A percentile compares a stretch with the other conserved stretches of the same genome.
phyloP scores from a whole-genome alignment of 2,888 invertebrate genomes.

The Ernsta delagoae region DNA sequence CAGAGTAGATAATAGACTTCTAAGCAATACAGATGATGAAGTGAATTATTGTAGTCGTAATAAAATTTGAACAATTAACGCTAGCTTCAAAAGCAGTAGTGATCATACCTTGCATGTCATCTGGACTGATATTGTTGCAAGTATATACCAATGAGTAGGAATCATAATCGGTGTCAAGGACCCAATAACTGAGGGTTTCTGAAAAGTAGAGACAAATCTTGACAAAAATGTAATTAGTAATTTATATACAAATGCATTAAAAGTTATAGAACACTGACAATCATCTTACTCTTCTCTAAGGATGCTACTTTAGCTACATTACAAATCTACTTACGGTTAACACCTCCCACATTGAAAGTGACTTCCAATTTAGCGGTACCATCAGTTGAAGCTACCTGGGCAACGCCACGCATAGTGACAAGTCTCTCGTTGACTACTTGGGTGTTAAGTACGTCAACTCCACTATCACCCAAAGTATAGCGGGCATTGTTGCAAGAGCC shows the following conservation, averaged over 20 bases:
- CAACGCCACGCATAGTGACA: slow-evolving; percentile 68
- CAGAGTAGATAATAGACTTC: background rate
- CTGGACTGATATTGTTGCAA: slow-evolving; percentile 78
- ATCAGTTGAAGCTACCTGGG: slow-evolving; percentile 57
- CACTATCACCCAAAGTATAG: slow-evolving; percentile 47
- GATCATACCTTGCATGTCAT: slow-evolving; percentile 72
- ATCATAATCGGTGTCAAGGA: slow-evolving; percentile 86
- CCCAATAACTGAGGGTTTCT: slow-evolving; percentile 78
- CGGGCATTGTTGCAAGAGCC: slow-evolving; percentile 60
- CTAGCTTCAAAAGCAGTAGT: background rate
- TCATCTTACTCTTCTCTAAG: no score
- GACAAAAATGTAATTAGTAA: background rate
- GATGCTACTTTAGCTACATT: no score
- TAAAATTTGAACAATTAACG: background rate
- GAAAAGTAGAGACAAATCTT: slow-evolving; percentile 42
- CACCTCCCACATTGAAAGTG: slow-evolving; percentile 76
- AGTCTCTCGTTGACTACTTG: slow-evolving; percentile 46
- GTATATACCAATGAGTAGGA: slow-evolving; percentile 87
- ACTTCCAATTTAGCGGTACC: slow-evolving; percentile 83
- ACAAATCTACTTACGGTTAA: slow-evolving; percentile 68
- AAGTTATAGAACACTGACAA: no score
- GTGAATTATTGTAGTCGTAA: background rate
- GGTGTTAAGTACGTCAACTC: slow-evolving; percentile 46
- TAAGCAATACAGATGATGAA: background rate
- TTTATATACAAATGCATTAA: no score